Evolutionary conservation across 1,140 invertebrate species (phyloP), one percentile per base, ranked within the genome.

Genomic region (Aphaenogaster rudis): DNA sequence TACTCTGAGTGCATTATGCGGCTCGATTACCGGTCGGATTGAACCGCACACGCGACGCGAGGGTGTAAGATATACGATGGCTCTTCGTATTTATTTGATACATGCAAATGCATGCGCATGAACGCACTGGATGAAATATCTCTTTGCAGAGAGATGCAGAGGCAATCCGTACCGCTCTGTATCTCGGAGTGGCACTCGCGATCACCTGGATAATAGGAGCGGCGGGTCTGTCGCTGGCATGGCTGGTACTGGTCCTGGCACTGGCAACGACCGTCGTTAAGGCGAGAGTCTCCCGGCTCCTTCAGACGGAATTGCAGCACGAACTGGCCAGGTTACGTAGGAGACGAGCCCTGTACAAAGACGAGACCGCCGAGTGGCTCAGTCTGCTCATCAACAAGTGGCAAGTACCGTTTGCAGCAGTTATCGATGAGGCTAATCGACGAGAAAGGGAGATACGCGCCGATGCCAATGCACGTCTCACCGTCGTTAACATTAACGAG

Each of bases 281-380:
- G 61, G 85, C 92, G 17, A 92, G 93, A 76, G 89, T 95, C 36
- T 91, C 93, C 0, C 74, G 92, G 4, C 78, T 95, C 5, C 90
- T 95, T 3, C 92, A 95, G 13, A 90, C 86, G 8, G 87, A 92
- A 21, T 78, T 95, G 33, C 91, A 91, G 33, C 92, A 93, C 57
- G 95, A 96, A 85, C 92, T 95, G 42, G 86, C 94, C 5, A 93
- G 93, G 45, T 90, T 96, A 21, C 94, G 96, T 77, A 92, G 96
- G 48, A 95, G 95, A 87, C 92, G 95, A 59, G 96, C 96, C 5
- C 90, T 96, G 39, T 93, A 95, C 66, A 95, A 96, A 80, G 95
- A 95, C 74, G 96, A 96, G 88, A 96, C 96, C 2, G 95, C 94
- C 57, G 96, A 96, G 82, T 96, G 96, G 96, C 89, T 96, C n/a